Percentiles rank a stretch among this genome's conserved stretches.
Evolutionary conservation across 2,888 invertebrate species (phyloP).

Genomic region (Brachyptera risi): DNA sequence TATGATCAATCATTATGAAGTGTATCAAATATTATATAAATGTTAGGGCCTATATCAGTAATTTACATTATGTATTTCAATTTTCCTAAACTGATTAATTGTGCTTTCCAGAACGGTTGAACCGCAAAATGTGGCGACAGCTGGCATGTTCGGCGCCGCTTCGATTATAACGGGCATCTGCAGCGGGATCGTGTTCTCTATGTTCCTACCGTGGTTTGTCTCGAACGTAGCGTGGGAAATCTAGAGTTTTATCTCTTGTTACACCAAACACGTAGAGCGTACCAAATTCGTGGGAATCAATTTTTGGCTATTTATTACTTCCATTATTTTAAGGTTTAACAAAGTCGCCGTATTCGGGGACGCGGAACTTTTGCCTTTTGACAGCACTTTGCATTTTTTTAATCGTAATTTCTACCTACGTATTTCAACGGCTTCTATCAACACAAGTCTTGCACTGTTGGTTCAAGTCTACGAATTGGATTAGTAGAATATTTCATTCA

Average conservation of each 20-base stretch:
- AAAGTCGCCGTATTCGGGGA: neutral
- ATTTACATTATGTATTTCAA: too few relatives aligned
- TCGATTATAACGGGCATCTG: conserved; percentile 87
- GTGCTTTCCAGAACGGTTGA: conserved; percentile 70
- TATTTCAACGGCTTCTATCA: neutral
- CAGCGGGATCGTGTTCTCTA: conserved; percentile 72
- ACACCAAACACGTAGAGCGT: neutral
- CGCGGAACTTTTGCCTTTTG: too few relatives aligned
- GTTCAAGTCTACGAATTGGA: too few relatives aligned
- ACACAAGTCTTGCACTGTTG: too few relatives aligned
- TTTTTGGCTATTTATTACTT: too few relatives aligned
- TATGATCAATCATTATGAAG: too few relatives aligned
- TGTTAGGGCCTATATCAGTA: too few relatives aligned
- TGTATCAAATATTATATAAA: too few relatives aligned
- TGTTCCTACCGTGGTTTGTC: conserved; percentile 44
- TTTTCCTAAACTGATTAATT: too few relatives aligned
- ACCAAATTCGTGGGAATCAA: too few relatives aligned
- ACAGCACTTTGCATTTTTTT: neutral
- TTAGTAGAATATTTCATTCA: too few relatives aligned
- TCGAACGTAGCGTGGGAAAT: conserved; percentile 5
- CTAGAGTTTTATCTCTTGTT: neutral
- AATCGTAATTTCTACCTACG: neutral
- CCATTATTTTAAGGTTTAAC: neutral
- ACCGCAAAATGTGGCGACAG: conserved; percentile 75
- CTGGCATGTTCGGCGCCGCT: conserved; percentile 96